A percentile compares a stretch with the other conserved stretches of the same genome.
These are phyloP conservation scores for Ammospiza caudacuta DNA, from an alignment of 2,113 vertebrate species.

Conservation along the genomic window DNA sequence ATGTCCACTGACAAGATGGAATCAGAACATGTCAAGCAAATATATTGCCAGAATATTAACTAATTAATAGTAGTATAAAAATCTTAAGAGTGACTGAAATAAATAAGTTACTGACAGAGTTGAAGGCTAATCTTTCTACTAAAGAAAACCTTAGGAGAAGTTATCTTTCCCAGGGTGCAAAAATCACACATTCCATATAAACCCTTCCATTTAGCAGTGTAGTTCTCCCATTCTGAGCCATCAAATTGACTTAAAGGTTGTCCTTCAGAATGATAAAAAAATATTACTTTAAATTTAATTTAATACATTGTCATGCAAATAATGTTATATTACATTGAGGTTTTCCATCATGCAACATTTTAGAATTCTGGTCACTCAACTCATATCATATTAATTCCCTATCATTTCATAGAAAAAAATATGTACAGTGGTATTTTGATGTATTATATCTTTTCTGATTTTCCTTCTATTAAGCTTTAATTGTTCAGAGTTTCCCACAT, in stretches of 20 bases:
- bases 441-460: not conserved
- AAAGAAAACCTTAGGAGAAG: not conserved
- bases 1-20: not conserved
- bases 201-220: not conserved
- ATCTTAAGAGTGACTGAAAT: not conserved
- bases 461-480: not conserved
- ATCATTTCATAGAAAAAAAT: not conserved
- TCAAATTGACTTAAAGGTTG: not conserved
- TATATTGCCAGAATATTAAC: not conserved
- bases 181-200: not conserved
- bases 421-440: not conserved
- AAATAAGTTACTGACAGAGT: not conserved
- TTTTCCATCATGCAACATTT: not conserved
- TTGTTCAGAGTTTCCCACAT: not conserved
- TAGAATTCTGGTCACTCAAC: not conserved
- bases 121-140: not conserved
- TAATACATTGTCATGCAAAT: not conserved
- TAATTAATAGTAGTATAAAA: not conserved
- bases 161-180: not conserved
- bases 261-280: not conserved
- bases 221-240: not conserved
- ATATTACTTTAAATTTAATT: not conserved
- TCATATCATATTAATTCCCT: not conserved
- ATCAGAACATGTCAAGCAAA: not conserved
- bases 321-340: not conserved